Evolutionary conservation across 2,888 invertebrate genomes (phyloP).

Genomic region (Dryobotodes eremita): DNA sequence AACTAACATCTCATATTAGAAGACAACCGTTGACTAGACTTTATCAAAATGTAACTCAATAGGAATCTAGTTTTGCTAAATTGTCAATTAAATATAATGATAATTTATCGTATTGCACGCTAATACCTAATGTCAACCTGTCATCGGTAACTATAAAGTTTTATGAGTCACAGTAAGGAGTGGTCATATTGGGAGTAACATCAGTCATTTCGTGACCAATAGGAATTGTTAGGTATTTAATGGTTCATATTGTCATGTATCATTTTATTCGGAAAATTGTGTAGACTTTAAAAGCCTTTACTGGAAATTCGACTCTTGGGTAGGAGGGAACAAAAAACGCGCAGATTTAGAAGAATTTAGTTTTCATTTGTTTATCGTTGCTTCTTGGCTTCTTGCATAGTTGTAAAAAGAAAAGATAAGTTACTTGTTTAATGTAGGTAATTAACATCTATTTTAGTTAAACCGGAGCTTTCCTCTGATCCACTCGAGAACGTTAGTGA

Average conservation of each 20-base stretch:
- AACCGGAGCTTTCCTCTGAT: constrained; percentile 7
- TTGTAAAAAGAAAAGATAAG: constrained; percentile 7
- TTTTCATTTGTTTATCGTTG: background rate
- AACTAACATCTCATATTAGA: constrained; percentile 18
- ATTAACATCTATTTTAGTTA: constrained; percentile 13
- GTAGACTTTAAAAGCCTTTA: constrained; percentile 3
- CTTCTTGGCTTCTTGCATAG: background rate
- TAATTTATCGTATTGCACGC: constrained; percentile 62
- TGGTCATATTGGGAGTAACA: constrained; percentile 58
- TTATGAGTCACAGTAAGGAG: constrained; percentile 66
- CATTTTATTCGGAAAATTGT: constrained; percentile 40
- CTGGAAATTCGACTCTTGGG: constrained; percentile 13
- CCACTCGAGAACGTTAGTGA: constrained; percentile 24
- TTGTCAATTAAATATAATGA: constrained; percentile 64
- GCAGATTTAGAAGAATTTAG: background rate
- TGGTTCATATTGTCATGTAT: constrained; percentile 50
- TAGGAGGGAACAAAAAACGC: constrained; percentile 2
- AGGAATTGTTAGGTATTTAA: constrained; percentile 68
- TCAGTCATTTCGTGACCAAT: constrained; percentile 57
- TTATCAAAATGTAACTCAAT: constrained; percentile 27
- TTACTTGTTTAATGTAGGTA: constrained; percentile 22
- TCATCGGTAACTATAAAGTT: constrained; percentile 60
- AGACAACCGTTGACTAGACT: constrained; percentile 9
- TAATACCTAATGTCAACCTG: constrained; percentile 59
- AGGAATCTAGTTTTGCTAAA: constrained; percentile 55